phyloP scores from a whole-genome alignment of 2,888 invertebrate species.

The Pycnomerus fuliginosus region DNA sequence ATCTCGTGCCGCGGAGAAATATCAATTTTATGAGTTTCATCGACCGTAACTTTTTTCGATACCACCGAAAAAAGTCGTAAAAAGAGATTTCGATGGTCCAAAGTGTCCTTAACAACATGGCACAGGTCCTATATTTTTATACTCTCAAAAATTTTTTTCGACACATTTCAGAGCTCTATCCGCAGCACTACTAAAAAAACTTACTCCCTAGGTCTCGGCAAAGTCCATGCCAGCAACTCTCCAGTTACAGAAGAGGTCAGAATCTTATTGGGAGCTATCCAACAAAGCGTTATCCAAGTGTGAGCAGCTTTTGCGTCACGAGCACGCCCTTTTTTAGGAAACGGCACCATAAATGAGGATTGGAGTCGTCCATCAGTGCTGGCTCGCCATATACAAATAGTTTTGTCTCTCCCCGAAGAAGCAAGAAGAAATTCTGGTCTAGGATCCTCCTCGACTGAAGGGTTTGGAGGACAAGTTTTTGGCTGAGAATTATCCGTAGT shows the following conservation, averaged over 20 bases:
- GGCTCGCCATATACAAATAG: slow-evolving; percentile 65
- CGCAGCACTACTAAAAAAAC: slow-evolving; percentile 18
- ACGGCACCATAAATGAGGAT: slow-evolving; percentile 41
- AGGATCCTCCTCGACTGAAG: slow-evolving; percentile 32
- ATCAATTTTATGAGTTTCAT: too few relatives aligned
- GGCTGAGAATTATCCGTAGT: too few relatives aligned
- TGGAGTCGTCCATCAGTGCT: slow-evolving; percentile 60
- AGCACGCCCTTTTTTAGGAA: slow-evolving; percentile 35
- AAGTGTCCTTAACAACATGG: too few relatives aligned
- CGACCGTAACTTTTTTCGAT: too few relatives aligned
- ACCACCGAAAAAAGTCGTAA: too few relatives aligned
- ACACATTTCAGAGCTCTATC: too few relatives aligned
- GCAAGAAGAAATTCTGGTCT: slow-evolving; percentile 62
- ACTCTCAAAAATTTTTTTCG: too few relatives aligned
- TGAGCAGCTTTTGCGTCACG: slow-evolving; percentile 13
- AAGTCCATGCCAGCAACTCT: slow-evolving; percentile 64
- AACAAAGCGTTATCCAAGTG: slow-evolving; percentile 57
- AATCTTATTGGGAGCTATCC: slow-evolving; percentile 61
- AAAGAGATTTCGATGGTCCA: too few relatives aligned
- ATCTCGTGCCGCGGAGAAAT: too few relatives aligned
- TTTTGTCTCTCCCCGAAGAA: slow-evolving; percentile 64
- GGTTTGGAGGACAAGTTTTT: too few relatives aligned
- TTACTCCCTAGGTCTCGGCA: slow-evolving; percentile 46
- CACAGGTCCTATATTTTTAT: too few relatives aligned
- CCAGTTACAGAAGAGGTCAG: slow-evolving; percentile 61